Conservation (phyloP, 2,113 vertebrate genomes). For the Brachionichthys hirsutus region DNA sequence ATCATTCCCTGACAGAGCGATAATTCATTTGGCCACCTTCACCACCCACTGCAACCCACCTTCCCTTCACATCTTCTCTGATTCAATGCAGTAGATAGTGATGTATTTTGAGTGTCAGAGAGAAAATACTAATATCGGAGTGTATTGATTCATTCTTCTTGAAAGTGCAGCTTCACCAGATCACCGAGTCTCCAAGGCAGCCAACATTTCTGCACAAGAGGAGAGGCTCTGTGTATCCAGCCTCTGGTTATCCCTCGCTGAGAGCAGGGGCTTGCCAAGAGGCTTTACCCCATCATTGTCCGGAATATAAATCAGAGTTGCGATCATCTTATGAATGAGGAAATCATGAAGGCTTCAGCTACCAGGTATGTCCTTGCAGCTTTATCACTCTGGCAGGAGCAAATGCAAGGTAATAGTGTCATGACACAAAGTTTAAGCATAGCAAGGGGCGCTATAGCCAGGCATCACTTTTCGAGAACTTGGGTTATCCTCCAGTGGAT, state of each 20-base stretch:
- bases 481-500: slow-evolving; percentile 32
- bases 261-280: slow-evolving; percentile 37
- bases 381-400: slow-evolving; percentile 15
- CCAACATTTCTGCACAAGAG: slow-evolving; percentile 35
- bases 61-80: slow-evolving; percentile 50
- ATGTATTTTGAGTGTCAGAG: slow-evolving; percentile 62
- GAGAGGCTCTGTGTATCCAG: slow-evolving; percentile 44
- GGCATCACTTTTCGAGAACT: slow-evolving; percentile 9
- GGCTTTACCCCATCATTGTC: slow-evolving; percentile 63
- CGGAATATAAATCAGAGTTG: slow-evolving; percentile 60
- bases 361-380: slow-evolving; percentile 4
- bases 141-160: slow-evolving; percentile 69
- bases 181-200: slow-evolving; percentile 60
- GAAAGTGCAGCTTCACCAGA: slow-evolving; percentile 58
- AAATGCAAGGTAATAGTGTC: slow-evolving; percentile 24
- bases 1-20: slow-evolving; percentile 54
- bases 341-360: slow-evolving; percentile 25
- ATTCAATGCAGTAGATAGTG: slow-evolving; percentile 41
- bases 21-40: slow-evolving; percentile 70
- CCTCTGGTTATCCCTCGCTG: slow-evolving; percentile 46
- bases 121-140: slow-evolving; percentile 66
- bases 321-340: slow-evolving; percentile 44
- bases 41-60: slow-evolving; percentile 48
- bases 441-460: background rate
- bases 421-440: slow-evolving; percentile 7